phyloP scores from a whole-genome alignment of 2,113 vertebrate species.

The Edolisoma coerulescens region DNA sequence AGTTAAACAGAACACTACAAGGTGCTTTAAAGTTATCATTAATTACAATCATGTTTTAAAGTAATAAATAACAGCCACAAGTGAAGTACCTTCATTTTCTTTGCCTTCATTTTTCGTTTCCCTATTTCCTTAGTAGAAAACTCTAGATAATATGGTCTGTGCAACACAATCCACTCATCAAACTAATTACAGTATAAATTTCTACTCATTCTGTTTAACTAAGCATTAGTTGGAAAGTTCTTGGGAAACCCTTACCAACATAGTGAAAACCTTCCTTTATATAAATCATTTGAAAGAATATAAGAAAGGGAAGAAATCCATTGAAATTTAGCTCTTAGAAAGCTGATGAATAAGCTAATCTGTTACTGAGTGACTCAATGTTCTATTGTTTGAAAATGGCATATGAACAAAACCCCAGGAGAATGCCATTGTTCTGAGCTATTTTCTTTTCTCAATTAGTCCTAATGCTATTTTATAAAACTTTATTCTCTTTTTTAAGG shows the following conservation, averaged over 20 bases:
- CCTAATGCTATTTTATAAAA: slow-evolving; percentile 10
- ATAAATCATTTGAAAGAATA: slow-evolving; percentile 38
- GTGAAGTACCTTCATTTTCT: neutral
- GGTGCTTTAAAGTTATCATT: neutral
- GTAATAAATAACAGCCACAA: neutral
- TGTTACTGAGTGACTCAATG: slow-evolving; percentile 4
- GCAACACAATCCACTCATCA: neutral
- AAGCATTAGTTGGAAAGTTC: slow-evolving; percentile 31
- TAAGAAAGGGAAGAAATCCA: slow-evolving; percentile 48
- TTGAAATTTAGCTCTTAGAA: slow-evolving; percentile 48
- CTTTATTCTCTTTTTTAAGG: neutral
- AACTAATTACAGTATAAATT: slow-evolving; percentile 57
- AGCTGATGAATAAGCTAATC: slow-evolving; percentile 46
- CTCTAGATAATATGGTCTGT: neutral
- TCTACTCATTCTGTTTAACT: slow-evolving; percentile 34
- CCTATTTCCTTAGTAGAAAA: neutral
- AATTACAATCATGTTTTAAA: neutral
- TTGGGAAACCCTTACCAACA: slow-evolving; percentile 26
- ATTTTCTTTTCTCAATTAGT: slow-evolving; percentile 53
- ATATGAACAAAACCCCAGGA: slow-evolving; percentile 38
- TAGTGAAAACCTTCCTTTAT: slow-evolving; percentile 23
- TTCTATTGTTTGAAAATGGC: slow-evolving; percentile 36
- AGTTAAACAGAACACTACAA: neutral
- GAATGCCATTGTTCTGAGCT: slow-evolving; percentile 3
- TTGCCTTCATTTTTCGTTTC: neutral